phyloP scores from a whole-genome alignment of 37 sponge, comb jelly and placozoan genomes.

The Oopsacas minuta region DNA sequence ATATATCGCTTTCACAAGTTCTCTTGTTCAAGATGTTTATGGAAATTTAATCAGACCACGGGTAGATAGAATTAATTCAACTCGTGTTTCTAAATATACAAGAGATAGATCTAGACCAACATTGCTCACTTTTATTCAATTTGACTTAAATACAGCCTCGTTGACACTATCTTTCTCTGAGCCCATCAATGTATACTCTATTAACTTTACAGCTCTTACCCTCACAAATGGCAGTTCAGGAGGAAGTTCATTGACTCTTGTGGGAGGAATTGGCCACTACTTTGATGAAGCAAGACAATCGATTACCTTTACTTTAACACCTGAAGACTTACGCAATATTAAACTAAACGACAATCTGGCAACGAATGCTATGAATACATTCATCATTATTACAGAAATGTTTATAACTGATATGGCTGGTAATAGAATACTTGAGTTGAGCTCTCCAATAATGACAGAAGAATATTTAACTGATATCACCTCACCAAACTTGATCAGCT shows the following conservation, averaged over 20 bases:
- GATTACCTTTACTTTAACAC: slow-evolving; percentile 37
- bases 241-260: slow-evolving; percentile 32
- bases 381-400: slow-evolving; percentile 36
- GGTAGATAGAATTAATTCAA: slow-evolving; percentile 23
- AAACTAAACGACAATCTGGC: slow-evolving; percentile 59
- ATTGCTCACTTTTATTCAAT: slow-evolving; percentile 27
- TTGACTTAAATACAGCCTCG: slow-evolving; percentile 56
- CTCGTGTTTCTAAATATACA: slow-evolving; percentile 34
- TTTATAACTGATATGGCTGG: slow-evolving; percentile 52
- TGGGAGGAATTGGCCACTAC: slow-evolving; percentile 40
- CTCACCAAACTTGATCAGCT: slow-evolving; percentile 43
- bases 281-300: slow-evolving; percentile 22
- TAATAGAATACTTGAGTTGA: slow-evolving; percentile 26
- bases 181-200: slow-evolving; percentile 42
- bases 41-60: slow-evolving; percentile 33
- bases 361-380: slow-evolving; percentile 28
- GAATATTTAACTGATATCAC: slow-evolving; percentile 37
- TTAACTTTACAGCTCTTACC: slow-evolving; percentile 32
- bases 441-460: neutral
- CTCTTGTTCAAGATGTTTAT: slow-evolving; percentile 38
- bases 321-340: slow-evolving; percentile 40
- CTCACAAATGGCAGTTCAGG: slow-evolving; percentile 34
- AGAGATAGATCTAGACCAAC: slow-evolving; percentile 40
- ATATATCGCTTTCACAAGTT: slow-evolving; percentile 41
- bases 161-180: slow-evolving; percentile 61